These are phyloP conservation scores for Dendrolimus kikuchii DNA, from an alignment of 1,140 invertebrate genomes.

Conservation along the genomic window DNA sequence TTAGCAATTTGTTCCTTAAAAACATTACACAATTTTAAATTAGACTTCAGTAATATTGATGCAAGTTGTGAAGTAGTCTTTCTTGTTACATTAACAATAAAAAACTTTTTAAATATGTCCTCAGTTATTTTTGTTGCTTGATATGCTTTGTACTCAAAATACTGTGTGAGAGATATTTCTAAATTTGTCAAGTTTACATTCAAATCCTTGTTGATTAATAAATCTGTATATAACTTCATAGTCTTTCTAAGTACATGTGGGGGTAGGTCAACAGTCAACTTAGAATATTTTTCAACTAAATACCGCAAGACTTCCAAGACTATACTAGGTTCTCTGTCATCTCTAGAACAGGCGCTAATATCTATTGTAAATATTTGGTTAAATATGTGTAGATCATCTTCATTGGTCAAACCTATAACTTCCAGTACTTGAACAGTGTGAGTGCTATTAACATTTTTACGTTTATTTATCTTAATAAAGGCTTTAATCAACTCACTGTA, in stretches of 20 bases:
- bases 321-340: constrained; percentile 61
- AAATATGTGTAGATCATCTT: constrained; percentile 44
- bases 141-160: constrained; percentile 75
- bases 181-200: constrained; percentile 66
- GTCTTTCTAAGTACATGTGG: constrained; percentile 38
- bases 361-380: constrained; percentile 47
- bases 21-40: constrained; percentile 53
- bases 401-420: constrained; percentile 42
- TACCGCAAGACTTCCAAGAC: constrained; percentile 50
- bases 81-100: constrained; percentile 53
- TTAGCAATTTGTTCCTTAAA: constrained; percentile 62
- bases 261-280: constrained; percentile 35
- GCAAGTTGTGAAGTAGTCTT: constrained; percentile 71
- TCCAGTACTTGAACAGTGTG: constrained; percentile 45
- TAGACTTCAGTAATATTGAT: constrained; percentile 64
- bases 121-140: constrained; percentile 61
- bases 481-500: constrained; percentile 52
- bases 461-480: constrained; percentile 61
- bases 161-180: constrained; percentile 70
- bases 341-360: constrained; percentile 37
- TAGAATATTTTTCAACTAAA: constrained; percentile 51
- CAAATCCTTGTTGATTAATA: constrained; percentile 45
- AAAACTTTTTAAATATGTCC: constrained; percentile 66
- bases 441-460: constrained; percentile 40
- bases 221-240: constrained; percentile 45